Evolutionary conservation across 1,140 invertebrate genomes (phyloP).

Genomic region (Ruditapes philippinarum): DNA sequence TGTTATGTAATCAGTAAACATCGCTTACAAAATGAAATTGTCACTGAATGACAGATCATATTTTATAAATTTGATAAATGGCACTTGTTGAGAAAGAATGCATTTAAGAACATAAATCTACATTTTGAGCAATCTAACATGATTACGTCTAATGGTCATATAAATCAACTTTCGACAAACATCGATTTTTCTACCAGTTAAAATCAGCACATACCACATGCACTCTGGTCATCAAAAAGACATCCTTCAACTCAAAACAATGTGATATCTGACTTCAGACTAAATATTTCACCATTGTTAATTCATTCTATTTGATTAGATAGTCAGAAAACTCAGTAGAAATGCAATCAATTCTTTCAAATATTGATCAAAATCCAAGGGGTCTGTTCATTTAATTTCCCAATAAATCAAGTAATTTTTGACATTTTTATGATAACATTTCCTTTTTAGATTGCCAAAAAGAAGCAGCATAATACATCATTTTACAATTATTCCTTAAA

Average conservation of each 20-base stretch:
- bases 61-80: neutral
- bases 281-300: constrained; percentile 8
- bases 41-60: too few species aligned
- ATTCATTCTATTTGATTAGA: constrained; percentile 15
- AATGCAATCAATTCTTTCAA: constrained; percentile 13
- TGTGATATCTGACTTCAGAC: neutral
- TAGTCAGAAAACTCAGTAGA: neutral
- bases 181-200: constrained; percentile 3
- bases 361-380: neutral
- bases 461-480: neutral
- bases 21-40: too few species aligned
- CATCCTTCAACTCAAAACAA: constrained; percentile 21
- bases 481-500: constrained; percentile 15
- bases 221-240: constrained; percentile 31
- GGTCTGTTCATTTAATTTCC: constrained; percentile 29
- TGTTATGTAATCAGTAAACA: too few species aligned
- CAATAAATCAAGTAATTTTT: constrained; percentile 26
- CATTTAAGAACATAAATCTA: constrained; percentile 1
- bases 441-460: neutral
- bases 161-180: constrained; percentile 36
- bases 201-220: neutral
- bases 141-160: constrained; percentile 27
- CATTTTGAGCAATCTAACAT: constrained; percentile 1
- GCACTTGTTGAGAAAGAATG: neutral
- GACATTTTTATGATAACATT: constrained; percentile 40